Percentiles rank a stretch among this genome's conserved stretches.
Conservation (phyloP, 2,888 invertebrate species). For the Cremastinae sp. region DNA sequence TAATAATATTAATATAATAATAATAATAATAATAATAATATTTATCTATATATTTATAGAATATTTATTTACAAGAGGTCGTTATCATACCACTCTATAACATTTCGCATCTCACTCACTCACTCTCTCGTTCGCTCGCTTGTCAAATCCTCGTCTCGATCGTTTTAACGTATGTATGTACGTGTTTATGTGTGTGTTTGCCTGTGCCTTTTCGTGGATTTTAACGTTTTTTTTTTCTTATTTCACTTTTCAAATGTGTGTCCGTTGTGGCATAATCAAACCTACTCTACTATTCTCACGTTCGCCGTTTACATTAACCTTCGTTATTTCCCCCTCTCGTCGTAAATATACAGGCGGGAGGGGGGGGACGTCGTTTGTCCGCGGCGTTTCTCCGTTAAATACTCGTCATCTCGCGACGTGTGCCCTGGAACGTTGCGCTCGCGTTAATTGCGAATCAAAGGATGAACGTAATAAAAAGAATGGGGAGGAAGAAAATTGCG, state of each 20-base stretch:
- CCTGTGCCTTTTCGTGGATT: conserved; percentile 42
- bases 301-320: conserved; percentile 52
- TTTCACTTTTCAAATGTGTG: neutral
- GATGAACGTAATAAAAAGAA: neutral
- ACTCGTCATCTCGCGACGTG: conserved; percentile 62
- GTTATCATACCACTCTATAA: conserved; percentile 68
- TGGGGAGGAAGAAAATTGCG: conserved; percentile 19
- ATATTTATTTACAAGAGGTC: conserved; percentile 77
- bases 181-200: conserved; percentile 8
- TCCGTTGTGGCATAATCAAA: conserved; percentile 57
- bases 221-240: conserved; percentile 32
- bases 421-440: conserved; percentile 60
- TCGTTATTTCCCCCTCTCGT: conserved; percentile 47
- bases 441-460: conserved; percentile 25
- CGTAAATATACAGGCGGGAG: conserved; percentile 30
- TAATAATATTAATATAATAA: conserved; percentile 70
- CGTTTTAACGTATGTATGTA: conserved; percentile 27
- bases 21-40: conserved; percentile 70
- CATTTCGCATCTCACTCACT: conserved; percentile 17
- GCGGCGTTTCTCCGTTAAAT: conserved; percentile 38
- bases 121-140: conserved; percentile 35
- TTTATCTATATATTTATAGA: conserved; percentile 74
- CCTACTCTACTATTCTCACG: conserved; percentile 62
- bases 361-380: too few relatives aligned
- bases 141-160: conserved; percentile 45